Conservation (phyloP, 2,113 vertebrate species). For the Pachycephala philippinensis region DNA sequence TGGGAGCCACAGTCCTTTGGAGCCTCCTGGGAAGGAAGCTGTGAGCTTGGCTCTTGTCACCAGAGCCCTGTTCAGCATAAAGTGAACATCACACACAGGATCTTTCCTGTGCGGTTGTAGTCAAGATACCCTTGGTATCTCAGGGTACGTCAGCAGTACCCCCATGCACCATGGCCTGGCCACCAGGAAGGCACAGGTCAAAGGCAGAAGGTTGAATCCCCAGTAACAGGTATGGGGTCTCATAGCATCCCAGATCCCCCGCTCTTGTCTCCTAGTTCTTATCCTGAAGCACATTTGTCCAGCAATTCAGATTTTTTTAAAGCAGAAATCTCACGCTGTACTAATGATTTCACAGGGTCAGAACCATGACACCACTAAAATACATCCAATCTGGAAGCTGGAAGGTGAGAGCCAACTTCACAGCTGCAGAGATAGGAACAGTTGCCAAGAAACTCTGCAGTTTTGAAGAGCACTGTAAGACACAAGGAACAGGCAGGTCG, state of each 20-base stretch:
- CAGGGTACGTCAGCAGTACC: background rate
- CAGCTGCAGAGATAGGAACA: background rate
- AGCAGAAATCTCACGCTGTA: background rate
- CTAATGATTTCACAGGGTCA: background rate
- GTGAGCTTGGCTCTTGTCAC: background rate
- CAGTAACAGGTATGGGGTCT: background rate
- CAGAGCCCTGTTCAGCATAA: background rate
- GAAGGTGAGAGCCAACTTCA: background rate
- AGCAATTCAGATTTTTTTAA: background rate
- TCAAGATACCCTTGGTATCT: background rate
- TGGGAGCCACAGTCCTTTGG: background rate
- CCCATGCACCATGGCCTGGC: background rate
- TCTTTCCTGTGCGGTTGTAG: background rate
- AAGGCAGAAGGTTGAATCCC: background rate
- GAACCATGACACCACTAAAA: background rate
- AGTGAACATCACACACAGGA: fast-evolving
- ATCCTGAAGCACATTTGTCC: background rate
- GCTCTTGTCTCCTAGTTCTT: background rate
- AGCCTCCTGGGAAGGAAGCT: background rate
- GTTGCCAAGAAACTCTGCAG: background rate
- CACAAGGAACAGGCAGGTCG: background rate
- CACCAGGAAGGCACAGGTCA: background rate
- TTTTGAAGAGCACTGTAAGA: background rate
- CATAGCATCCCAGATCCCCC: background rate
- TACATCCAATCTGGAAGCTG: background rate